Evolutionary conservation across 2,797 vertebrate species (phyloP), one percentile per base, ranked within the genome.

Genomic region (Choloepus didactylus): DNA sequence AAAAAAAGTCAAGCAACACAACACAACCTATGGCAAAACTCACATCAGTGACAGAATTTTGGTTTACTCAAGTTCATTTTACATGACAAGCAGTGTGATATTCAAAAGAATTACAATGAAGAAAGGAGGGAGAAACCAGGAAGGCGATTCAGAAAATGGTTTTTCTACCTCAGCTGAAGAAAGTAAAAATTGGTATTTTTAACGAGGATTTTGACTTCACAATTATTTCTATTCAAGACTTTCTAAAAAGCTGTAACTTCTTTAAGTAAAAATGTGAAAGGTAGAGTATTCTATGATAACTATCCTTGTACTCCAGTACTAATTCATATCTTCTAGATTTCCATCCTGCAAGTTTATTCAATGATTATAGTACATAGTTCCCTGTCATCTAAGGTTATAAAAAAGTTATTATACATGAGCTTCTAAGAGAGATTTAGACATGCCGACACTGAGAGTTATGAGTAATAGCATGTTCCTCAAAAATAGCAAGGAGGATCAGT

Each of bases 191-290:
- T 31, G 2, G 0, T 60, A 87, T 51, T 87, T 67, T 66, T 49
- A 75, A 62, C 25, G 67, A 87, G 35, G 12, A 77, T 49, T 76
- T 81, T 35, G 67, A 87, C 27, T 38, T 67, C 35, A 9, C 56
- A 87, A 44, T 91, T 67, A 85, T 84, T 76, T 95, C 72, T 66
- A 86, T 51, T 94, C 25, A 75, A 44, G 84, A 94, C 23, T 59
- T 92, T 81, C 92, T 70, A 12, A 27, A 64, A 75, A 94, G 69
- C n/a, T 59, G 14, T n/a, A 76, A 88, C 69, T 49, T 83, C 35
- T 91, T 44, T 44, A 89, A 41, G 19, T 64, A 91, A 91, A 91
- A 88, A 80, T 35, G 35, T 70, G n/a, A 87, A 89, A 62, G 41
- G 56, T 87, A 62, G 16, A 19, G n/a, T 73, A 77, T 60, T 72